phyloP scores from a whole-genome alignment of 2,888 invertebrate genomes.

The Chesias legatella region DNA sequence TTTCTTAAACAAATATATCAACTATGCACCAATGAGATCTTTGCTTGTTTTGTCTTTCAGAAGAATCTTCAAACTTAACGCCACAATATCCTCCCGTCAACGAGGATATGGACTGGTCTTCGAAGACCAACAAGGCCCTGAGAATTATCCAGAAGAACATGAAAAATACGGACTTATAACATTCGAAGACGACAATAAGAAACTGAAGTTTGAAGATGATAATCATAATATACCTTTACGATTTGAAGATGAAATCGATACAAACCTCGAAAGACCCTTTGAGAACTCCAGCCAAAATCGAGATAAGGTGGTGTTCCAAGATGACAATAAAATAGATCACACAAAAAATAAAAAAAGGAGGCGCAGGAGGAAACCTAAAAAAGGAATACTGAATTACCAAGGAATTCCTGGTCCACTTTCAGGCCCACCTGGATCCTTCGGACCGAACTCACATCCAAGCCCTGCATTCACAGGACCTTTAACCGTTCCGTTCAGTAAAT shows the following conservation, averaged over 20 bases:
- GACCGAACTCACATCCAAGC: slow-evolving; percentile 9
- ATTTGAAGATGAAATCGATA: neutral
- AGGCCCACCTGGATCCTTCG: slow-evolving; percentile 23
- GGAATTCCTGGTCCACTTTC: slow-evolving; percentile 9
- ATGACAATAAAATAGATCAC: slow-evolving; percentile 32
- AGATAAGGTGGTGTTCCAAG: slow-evolving; percentile 21
- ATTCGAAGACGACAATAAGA: slow-evolving; percentile 22
- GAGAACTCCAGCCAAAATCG: slow-evolving; percentile 5
- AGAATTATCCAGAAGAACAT: slow-evolving; percentile 3
- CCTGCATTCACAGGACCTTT: slow-evolving; percentile 27
- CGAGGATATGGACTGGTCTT: slow-evolving; percentile 29
- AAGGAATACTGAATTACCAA: slow-evolving; percentile 21
- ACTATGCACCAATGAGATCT: no score
- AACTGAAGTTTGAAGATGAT: slow-evolving; percentile 22
- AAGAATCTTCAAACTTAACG: slow-evolving; percentile 33
- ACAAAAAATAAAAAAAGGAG: slow-evolving; percentile 40
- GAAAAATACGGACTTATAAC: slow-evolving; percentile 19
- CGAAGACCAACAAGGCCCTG: slow-evolving; percentile 20
- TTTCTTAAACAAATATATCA: no score
- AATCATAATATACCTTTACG: slow-evolving; percentile 11
- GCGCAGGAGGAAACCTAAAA: slow-evolving; percentile 40
- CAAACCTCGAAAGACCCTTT: no score
- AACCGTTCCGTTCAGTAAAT: slow-evolving; percentile 23
- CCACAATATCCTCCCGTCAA: slow-evolving; percentile 22
- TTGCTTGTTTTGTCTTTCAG: slow-evolving; percentile 30